These are phyloP conservation scores for Gymnoscelis rufifasciata DNA, from an alignment of 2,888 invertebrate species.

Conservation along the genomic window DNA sequence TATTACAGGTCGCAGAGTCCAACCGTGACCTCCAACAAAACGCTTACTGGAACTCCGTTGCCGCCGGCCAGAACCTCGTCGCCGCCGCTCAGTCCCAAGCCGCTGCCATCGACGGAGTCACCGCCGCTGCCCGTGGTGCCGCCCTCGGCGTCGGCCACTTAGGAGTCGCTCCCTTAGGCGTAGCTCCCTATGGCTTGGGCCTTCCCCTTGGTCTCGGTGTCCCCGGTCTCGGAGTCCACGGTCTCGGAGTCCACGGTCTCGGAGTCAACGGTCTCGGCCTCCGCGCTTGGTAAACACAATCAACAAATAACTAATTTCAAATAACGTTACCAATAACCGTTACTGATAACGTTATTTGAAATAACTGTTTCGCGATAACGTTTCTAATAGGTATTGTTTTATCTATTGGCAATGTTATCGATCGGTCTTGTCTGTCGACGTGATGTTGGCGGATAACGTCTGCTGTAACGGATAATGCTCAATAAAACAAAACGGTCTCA, in stretches of 20 bases:
- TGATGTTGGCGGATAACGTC: constrained; percentile 35
- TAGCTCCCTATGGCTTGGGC: constrained; percentile 28
- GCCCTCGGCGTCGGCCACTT: constrained; percentile 31
- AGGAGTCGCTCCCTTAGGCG: constrained; percentile 22
- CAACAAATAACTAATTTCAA: constrained; percentile 12
- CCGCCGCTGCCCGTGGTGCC: constrained; percentile 39
- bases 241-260: constrained; percentile 24
- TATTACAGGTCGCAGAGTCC: constrained; percentile 51
- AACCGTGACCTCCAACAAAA: constrained; percentile 66
- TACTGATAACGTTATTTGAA: constrained; percentile 1
- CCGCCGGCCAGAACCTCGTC: constrained; percentile 63
- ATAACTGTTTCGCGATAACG: constrained; percentile 23
- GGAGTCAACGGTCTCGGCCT: constrained; percentile 30
- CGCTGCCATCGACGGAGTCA: constrained; percentile 57
- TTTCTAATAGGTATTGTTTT: constrained; percentile 16
- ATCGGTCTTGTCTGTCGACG: constrained; percentile 39
- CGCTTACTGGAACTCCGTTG: constrained; percentile 65
- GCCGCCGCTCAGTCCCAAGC: constrained; percentile 71
- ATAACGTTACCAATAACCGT: constrained; percentile 6
- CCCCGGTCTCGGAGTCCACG: constrained; percentile 22
- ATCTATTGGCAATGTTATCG: constrained; percentile 25
- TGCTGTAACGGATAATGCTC: constrained; percentile 51
- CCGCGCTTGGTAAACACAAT: constrained; percentile 57
- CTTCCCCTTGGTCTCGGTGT: constrained; percentile 23
- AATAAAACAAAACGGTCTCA: constrained; percentile 61